Percentiles rank a stretch among this genome's conserved stretches.
Conservation (phyloP, 2,888 invertebrate genomes). For the Cremastinae sp. region DNA sequence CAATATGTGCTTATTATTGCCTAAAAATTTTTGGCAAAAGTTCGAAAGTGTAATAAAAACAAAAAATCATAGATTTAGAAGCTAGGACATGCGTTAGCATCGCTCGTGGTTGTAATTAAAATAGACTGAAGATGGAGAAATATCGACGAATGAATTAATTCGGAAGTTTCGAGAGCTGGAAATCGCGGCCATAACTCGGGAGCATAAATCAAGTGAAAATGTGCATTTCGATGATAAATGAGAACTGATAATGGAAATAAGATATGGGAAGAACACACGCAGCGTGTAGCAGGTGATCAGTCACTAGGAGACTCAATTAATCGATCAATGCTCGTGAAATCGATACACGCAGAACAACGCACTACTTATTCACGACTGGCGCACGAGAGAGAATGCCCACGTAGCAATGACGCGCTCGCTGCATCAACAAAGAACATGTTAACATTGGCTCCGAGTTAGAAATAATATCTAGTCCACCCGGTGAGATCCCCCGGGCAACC, state of each 20-base stretch:
- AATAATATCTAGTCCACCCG: slow-evolving; percentile 29
- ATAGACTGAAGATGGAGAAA: too few species aligned
- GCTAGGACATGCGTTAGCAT: too few species aligned
- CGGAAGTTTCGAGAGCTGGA: too few species aligned
- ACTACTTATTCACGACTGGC: slow-evolving; percentile 4
- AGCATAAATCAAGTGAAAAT: slow-evolving; percentile 2
- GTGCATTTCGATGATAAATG: slow-evolving; percentile 11
- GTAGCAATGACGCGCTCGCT: not conserved
- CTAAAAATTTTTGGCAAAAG: too few species aligned
- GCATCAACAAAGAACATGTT: slow-evolving; percentile 13
- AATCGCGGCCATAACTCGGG: too few species aligned
- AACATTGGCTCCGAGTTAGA: not conserved
- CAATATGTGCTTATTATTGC: too few species aligned
- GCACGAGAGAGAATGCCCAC: not conserved
- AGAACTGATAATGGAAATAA: not conserved
- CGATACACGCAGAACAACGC: slow-evolving; percentile 6
- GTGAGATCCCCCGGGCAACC: slow-evolving; percentile 32
- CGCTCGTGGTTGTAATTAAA: too few species aligned
- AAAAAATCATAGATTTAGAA: too few species aligned
- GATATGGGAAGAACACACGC: not conserved
- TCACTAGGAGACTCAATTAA: not conserved
- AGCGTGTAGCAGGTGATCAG: not conserved
- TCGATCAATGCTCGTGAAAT: slow-evolving; percentile 24
- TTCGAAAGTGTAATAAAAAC: too few species aligned
- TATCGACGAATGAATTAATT: too few species aligned